Evolutionary conservation across 2,888 invertebrate genomes (phyloP), one percentile per base, ranked within the genome.

Genomic region (Lathronympha strigana): DNA sequence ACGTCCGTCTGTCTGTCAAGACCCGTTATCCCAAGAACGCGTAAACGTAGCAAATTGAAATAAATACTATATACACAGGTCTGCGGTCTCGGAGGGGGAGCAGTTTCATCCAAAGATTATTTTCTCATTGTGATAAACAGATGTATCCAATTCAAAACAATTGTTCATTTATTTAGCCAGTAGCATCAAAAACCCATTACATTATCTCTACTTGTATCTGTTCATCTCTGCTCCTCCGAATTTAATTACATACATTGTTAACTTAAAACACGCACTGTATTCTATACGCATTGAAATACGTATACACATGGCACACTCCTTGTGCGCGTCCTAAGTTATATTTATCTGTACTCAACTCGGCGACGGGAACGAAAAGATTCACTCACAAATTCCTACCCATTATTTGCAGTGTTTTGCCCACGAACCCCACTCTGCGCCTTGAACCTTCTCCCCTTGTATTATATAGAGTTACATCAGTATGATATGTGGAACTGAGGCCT

Each of bases 321-420:
- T 60, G 49, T 31, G 53, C 45, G 28, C 53, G n/a, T 28, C 1
- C 51, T 49, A 53, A 53, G 60, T 60, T 60, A 66, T 66, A 66
- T 66, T 66, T 66, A 66, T 61, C 54, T 66, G 40, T 61, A 38
- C 61, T 57, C 47, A 19, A 43, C 47, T 38, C 33, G 53, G 60
- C 47, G 51, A 66, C 61, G 49, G 47, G 61, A 61, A 61, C 47
- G 66, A 49, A 66, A 66, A 66, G 66, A 66, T 66, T 66, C 54
- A 33, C 53, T 64, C 63, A 23, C 66, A 66, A 66, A 66, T 66
- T 66, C 66, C 17, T 38, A 31, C 60, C 66, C 66, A 66, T 66
- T 66, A 66, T 66, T 66, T 66, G 66, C 66, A 66, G 61, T 66
- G 66, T 66, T 66, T 66, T 64, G 58, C 66, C 66, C 64, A 33